Evolutionary conservation across 2,113 vertebrate genomes (phyloP).

Genomic region (Xenopus tropicalis): DNA sequence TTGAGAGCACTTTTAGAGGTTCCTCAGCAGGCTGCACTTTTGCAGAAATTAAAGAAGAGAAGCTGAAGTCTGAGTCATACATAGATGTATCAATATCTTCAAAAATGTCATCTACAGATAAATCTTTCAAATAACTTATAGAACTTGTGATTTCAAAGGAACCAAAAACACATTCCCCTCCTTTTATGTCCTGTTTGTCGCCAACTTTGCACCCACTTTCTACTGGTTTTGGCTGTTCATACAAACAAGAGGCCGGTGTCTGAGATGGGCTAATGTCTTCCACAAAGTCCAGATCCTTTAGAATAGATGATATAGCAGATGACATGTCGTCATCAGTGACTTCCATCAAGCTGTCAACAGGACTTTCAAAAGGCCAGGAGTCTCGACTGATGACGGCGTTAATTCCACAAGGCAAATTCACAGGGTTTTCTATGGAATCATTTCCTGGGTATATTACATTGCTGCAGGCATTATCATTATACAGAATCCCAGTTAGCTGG

Average conservation of each 20-base stretch:
- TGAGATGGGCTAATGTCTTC: constrained; percentile 60
- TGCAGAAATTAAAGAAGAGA: constrained; percentile 56
- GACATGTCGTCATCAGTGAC: constrained; percentile 66
- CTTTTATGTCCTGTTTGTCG: constrained; percentile 58
- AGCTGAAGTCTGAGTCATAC: constrained; percentile 78
- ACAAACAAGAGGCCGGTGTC: constrained; percentile 61
- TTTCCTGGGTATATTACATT: constrained; percentile 50
- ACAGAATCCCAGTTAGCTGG: constrained; percentile 53
- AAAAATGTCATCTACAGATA: constrained; percentile 80
- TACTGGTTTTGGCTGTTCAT: constrained; percentile 54
- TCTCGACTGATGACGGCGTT: constrained; percentile 49
- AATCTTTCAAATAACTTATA: constrained; percentile 78
- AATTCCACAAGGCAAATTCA: constrained; percentile 56
- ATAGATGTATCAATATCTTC: constrained; percentile 86
- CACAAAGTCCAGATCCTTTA: constrained; percentile 65
- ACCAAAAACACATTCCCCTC: constrained; percentile 60
- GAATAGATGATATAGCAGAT: constrained; percentile 62
- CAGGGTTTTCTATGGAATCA: constrained; percentile 53
- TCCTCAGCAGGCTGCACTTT: constrained; percentile 65
- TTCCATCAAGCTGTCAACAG: constrained; percentile 56
- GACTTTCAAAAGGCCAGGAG: constrained; percentile 50
- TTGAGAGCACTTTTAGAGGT: constrained; percentile 63
- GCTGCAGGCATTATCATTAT: constrained; percentile 48
- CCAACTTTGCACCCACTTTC: constrained; percentile 51
- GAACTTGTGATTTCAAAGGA: constrained; percentile 73